Evolutionary conservation across 2,113 vertebrate species (phyloP).

Genomic region (Arenaria interpres): DNA sequence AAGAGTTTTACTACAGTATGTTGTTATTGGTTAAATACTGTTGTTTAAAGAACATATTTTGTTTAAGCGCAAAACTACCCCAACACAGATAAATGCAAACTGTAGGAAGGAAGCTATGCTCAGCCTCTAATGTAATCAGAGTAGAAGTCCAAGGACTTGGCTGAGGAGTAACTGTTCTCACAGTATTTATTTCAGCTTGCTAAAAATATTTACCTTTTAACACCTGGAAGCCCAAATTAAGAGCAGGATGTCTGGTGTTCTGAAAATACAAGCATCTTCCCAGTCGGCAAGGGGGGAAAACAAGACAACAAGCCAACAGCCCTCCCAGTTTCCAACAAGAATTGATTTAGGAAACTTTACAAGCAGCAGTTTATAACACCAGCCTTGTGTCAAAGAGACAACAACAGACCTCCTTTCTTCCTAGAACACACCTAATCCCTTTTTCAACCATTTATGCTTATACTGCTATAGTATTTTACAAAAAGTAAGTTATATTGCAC

Average conservation of each 20-base stretch:
- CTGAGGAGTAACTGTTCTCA: not conserved
- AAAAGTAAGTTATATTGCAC: not conserved
- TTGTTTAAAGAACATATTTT: not conserved
- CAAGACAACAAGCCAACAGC: not conserved
- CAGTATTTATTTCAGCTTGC: not conserved
- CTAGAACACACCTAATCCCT: not conserved
- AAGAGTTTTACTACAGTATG: not conserved
- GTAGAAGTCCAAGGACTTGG: not conserved
- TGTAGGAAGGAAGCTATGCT: not conserved
- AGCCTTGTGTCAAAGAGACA: not conserved
- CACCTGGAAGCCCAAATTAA: not conserved
- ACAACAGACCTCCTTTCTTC: not conserved
- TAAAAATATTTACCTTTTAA: not conserved
- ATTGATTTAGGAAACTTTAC: not conserved
- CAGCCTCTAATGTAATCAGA: not conserved
- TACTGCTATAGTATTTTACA: no score
- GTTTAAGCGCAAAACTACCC: not conserved
- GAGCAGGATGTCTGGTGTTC: not conserved
- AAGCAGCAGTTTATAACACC: not conserved
- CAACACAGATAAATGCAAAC: not conserved
- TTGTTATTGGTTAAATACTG: not conserved
- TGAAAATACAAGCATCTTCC: not conserved
- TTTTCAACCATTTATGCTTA: not conserved
- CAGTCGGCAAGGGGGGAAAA: not conserved
- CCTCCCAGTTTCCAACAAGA: not conserved